Conservation (phyloP, 2,888 invertebrate species). For the Apotomis capreana region DNA sequence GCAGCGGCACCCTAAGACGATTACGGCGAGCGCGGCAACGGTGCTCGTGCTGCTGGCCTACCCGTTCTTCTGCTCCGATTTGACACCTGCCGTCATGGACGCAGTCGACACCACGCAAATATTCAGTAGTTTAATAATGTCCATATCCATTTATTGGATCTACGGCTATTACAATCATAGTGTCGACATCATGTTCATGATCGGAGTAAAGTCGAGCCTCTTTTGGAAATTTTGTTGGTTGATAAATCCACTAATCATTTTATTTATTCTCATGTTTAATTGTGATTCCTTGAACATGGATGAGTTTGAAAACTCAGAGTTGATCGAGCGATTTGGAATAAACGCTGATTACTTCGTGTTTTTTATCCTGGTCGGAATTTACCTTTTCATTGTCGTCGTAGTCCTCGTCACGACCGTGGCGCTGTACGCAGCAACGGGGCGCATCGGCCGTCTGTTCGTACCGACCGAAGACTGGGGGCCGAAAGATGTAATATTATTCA, state of each 20-base stretch:
- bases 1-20: conserved; percentile 52
- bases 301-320: conserved; percentile 53
- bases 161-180: conserved; percentile 70
- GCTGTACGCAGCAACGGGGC: conserved; percentile 47
- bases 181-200: conserved; percentile 76
- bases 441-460: conserved; percentile 51
- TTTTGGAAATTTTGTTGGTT: conserved; percentile 71
- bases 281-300: conserved; percentile 48
- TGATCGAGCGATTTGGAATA: conserved; percentile 49
- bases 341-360: conserved; percentile 55
- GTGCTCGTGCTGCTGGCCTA: conserved; percentile 56
- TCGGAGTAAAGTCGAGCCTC: conserved; percentile 71
- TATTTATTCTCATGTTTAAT: conserved; percentile 53
- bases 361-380: conserved; percentile 57
- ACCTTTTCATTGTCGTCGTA: conserved; percentile 55
- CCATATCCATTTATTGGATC: conserved; percentile 71
- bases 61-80: conserved; percentile 71
- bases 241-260: conserved; percentile 63
- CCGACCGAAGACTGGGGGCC: conserved; percentile 72
- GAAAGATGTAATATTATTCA: conserved; percentile 61
- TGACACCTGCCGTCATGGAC: conserved; percentile 61
- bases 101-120: conserved; percentile 65
- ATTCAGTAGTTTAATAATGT: conserved; percentile 62
- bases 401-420: conserved; percentile 57
- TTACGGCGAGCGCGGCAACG: conserved; percentile 52